Percentiles rank a stretch among this genome's conserved stretches.
phyloP scores from a whole-genome alignment of 2,113 vertebrate genomes.

The Nothobranchius furzeri region DNA sequence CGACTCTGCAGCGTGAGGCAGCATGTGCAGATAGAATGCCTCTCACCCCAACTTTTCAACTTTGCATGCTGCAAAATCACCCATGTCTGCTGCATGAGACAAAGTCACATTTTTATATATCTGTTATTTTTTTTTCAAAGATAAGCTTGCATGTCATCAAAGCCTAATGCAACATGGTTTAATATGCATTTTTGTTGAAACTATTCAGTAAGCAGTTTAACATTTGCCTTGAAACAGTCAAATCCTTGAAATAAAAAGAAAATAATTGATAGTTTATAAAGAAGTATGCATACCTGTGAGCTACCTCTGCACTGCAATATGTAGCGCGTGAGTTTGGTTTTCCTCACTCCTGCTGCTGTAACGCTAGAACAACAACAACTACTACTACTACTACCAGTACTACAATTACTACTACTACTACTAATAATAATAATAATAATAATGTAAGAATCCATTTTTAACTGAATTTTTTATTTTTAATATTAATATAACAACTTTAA shows the following conservation, averaged over 20 bases:
- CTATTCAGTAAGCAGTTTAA: too few species aligned
- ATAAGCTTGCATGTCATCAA: constrained; percentile 35
- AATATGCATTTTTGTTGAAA: neutral
- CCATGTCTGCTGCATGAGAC: constrained; percentile 55
- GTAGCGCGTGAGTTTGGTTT: too few species aligned
- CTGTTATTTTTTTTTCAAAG: neutral
- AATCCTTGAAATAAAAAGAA: too few species aligned
- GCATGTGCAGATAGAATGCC: constrained; percentile 59
- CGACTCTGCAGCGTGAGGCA: constrained; percentile 46
- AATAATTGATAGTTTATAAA: too few species aligned
- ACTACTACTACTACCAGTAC: too few species aligned
- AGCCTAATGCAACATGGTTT: constrained; percentile 9
- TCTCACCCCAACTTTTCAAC: constrained; percentile 4
- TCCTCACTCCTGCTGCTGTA: too few species aligned
- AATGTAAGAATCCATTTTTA: too few species aligned
- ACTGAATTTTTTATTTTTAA: too few species aligned
- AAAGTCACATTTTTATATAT: constrained; percentile 4
- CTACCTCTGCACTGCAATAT: neutral
- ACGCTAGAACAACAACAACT: too few species aligned
- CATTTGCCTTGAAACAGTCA: neutral
- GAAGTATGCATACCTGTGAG: neutral
- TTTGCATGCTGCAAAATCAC: constrained; percentile 56
- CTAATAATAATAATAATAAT: too few species aligned
- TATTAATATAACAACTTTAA: too few species aligned
- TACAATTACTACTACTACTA: too few species aligned